Evolutionary conservation across 2,113 vertebrate genomes (phyloP).

Genomic region (Chauna torquata): DNA sequence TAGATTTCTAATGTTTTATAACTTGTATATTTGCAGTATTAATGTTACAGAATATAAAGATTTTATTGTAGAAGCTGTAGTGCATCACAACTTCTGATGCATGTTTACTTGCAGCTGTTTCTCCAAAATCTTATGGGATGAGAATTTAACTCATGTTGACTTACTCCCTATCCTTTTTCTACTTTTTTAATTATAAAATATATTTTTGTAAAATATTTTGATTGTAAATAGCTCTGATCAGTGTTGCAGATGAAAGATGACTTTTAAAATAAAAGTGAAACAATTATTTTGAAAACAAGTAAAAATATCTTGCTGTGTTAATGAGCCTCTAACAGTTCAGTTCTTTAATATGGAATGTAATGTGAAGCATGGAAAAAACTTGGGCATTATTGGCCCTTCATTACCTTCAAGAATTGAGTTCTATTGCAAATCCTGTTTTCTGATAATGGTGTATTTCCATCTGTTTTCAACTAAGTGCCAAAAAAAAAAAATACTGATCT

Average conservation of each 20-base stretch:
- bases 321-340: background rate
- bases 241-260: background rate
- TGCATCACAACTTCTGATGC: background rate
- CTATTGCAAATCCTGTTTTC: background rate
- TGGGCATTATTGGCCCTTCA: background rate
- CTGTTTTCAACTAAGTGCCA: background rate
- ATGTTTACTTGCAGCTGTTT: background rate
- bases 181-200: background rate
- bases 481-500: background rate
- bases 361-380: background rate
- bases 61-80: background rate
- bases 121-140: background rate
- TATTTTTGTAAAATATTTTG: slow-evolving; percentile 47
- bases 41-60: background rate
- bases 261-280: background rate
- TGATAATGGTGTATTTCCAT: background rate
- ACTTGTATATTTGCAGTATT: background rate
- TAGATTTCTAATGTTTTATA: background rate
- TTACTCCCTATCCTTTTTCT: background rate
- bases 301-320: background rate
- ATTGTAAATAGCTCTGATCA: slow-evolving; percentile 16
- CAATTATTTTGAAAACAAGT: background rate
- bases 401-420: background rate
- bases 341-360: background rate
- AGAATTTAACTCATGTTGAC: background rate